A percentile compares a stretch with the other conserved stretches of the same genome.
Conservation (phyloP, 2,888 invertebrate genomes). For the Ischnura elegans region DNA sequence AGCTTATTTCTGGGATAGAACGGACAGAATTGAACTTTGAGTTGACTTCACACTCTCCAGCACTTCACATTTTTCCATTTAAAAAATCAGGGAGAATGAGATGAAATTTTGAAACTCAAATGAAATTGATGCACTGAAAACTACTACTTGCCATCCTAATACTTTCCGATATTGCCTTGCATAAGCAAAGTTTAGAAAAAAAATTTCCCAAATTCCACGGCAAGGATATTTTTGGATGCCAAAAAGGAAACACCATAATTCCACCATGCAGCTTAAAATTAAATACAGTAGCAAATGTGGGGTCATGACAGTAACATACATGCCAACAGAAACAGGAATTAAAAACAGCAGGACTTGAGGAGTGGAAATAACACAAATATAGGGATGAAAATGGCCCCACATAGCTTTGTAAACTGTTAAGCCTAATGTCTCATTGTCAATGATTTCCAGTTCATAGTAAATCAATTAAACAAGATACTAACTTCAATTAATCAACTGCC, state of each 20-base stretch:
- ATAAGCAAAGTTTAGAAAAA: background rate
- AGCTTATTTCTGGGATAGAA: background rate
- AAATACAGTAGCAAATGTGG: background rate
- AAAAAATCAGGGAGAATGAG: conserved; percentile 1
- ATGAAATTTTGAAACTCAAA: background rate
- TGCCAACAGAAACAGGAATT: background rate
- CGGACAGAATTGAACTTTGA: background rate
- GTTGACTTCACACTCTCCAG: background rate
- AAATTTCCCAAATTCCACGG: background rate
- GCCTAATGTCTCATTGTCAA: background rate
- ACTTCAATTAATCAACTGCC: background rate
- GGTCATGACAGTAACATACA: background rate
- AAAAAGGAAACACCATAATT: background rate
- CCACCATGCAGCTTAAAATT: background rate
- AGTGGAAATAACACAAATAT: background rate
- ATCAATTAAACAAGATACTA: background rate
- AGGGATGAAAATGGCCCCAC: background rate
- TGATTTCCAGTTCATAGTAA: background rate
- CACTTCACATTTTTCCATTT: background rate
- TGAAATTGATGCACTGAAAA: background rate
- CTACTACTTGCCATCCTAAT: background rate
- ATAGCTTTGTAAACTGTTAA: background rate
- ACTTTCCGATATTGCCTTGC: background rate
- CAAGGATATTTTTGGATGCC: background rate
- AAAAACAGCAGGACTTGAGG: background rate